Percentiles rank a stretch among this genome's conserved stretches.
phyloP scores from a whole-genome alignment of 2,113 vertebrate genomes.

The Oplegnathus fasciatus region DNA sequence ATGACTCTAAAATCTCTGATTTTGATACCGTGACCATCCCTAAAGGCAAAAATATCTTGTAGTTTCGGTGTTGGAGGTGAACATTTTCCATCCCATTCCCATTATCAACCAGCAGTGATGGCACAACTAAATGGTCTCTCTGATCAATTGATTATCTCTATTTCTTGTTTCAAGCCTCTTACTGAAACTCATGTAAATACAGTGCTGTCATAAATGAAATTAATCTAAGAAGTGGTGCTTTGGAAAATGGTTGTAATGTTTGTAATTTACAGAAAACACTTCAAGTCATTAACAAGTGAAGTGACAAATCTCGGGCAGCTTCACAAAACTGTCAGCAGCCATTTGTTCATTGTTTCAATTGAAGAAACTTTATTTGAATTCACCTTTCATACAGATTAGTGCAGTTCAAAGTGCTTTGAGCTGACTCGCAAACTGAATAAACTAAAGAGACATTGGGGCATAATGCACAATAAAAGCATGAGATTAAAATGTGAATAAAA shows the following conservation, averaged over 20 bases:
- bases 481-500: slow-evolving; percentile 14
- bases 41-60: neutral
- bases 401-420: neutral
- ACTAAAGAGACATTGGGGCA: too few relatives aligned
- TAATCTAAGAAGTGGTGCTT: neutral
- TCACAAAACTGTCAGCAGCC: too few relatives aligned
- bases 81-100: neutral
- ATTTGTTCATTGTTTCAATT: too few relatives aligned
- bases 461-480: neutral
- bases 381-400: neutral
- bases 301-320: neutral
- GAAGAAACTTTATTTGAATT: neutral
- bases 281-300: neutral
- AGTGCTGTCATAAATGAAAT: neutral
- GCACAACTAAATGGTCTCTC: too few relatives aligned
- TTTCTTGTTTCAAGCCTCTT: neutral
- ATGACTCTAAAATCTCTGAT: neutral
- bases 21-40: neutral
- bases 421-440: neutral
- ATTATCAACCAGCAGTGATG: neutral
- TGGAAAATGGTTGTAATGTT: neutral
- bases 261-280: neutral
- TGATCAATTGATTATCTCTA: neutral
- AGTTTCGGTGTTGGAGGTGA: neutral
- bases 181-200: neutral